These are phyloP conservation scores for Gallinago solitaria DNA, from an alignment of 2,797 vertebrate genomes.

Conservation along the genomic window DNA sequence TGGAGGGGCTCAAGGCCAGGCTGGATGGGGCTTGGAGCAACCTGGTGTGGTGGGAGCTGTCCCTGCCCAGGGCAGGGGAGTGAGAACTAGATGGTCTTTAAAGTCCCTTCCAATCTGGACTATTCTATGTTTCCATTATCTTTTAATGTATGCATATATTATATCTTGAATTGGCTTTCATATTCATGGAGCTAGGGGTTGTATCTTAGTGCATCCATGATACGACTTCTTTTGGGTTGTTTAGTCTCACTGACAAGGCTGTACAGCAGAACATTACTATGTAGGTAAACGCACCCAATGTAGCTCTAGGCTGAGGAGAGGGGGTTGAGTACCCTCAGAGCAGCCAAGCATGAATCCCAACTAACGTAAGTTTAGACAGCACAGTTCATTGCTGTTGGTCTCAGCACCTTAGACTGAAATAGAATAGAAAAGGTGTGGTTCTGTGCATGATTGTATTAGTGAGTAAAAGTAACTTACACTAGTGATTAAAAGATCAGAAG, in stretches of 20 bases:
- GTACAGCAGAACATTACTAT: fast-evolving
- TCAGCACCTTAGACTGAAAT: fast-evolving
- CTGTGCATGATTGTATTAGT: neutral
- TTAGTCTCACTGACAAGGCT: neutral
- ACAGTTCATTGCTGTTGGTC: neutral
- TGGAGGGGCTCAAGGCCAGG: neutral
- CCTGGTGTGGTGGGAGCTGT: neutral
- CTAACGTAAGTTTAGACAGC: neutral
- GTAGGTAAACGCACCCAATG: fast-evolving
- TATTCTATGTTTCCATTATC: neutral
- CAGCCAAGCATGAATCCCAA: fast-evolving
- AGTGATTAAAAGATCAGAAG: neutral
- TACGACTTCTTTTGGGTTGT: neutral
- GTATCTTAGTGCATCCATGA: fast-evolving
- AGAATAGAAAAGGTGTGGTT: neutral
- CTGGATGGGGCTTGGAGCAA: neutral
- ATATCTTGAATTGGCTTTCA: fast-evolving
- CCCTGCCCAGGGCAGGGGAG: neutral
- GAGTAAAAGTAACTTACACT: neutral
- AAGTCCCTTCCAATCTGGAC: neutral
- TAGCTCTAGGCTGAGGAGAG: neutral
- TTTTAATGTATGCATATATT: fast-evolving
- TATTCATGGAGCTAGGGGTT: fast-evolving
- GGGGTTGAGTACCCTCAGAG: neutral
- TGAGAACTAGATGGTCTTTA: neutral